Evolutionary conservation across 2,888 invertebrate genomes (phyloP).

Genomic region (Folsomia candida): DNA sequence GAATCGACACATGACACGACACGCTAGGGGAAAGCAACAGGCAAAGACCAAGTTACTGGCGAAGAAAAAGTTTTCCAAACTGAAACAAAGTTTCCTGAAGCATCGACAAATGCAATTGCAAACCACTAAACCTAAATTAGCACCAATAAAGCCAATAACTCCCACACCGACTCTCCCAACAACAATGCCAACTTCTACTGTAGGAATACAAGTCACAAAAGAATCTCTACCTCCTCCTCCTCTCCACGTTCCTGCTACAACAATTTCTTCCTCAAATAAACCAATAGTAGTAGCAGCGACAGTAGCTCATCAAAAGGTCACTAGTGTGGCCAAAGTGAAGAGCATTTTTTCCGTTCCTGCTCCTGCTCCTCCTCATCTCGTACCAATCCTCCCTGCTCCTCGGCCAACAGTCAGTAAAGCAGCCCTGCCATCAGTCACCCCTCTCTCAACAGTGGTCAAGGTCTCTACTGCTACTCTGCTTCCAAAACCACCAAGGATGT

Average conservation of each 20-base stretch:
- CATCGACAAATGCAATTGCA: neutral
- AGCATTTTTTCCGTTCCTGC: too few species aligned
- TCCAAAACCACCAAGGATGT: neutral
- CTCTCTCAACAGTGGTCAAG: neutral
- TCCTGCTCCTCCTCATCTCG: too few species aligned
- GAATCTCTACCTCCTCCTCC: neutral
- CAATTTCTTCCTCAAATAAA: neutral
- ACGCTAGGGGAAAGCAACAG: neutral
- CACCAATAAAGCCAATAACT: neutral
- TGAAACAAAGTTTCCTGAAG: neutral
- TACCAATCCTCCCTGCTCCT: too few species aligned
- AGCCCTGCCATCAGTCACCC: neutral
- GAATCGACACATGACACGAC: slow-evolving; percentile 5
- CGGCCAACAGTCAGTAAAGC: too few species aligned
- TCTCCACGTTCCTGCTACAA: neutral
- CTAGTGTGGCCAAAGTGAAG: too few species aligned
- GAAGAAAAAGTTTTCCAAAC: neutral
- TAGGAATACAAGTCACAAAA: neutral
- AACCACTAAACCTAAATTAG: neutral
- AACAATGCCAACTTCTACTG: too few species aligned
- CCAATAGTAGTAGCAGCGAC: neutral
- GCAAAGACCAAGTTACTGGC: neutral
- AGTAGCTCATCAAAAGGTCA: too few species aligned
- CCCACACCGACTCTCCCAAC: too few species aligned
- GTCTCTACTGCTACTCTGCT: neutral